Conservation (phyloP, 2,888 invertebrate species). For the Lithophane ornitopus region DNA sequence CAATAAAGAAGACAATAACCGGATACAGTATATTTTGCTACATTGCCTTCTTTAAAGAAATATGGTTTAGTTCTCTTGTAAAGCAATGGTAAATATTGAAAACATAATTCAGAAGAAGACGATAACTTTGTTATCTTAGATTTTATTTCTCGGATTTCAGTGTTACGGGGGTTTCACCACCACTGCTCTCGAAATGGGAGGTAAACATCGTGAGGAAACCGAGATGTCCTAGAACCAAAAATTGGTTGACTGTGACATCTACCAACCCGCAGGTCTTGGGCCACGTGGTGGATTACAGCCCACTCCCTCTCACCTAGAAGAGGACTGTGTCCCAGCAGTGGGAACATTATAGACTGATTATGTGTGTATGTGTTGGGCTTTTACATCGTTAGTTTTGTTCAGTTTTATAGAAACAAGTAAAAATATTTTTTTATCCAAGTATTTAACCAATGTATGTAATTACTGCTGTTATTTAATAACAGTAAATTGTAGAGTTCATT, state of each 20-base stretch:
- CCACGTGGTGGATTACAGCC: no score
- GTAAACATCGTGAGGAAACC: no score
- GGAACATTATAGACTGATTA: no score
- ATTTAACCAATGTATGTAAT: no score
- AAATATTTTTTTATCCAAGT: not conserved
- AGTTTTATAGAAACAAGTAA: not conserved
- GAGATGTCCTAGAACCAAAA: no score
- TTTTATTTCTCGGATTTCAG: slow-evolving; percentile 14
- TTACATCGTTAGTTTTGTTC: slow-evolving; percentile 4
- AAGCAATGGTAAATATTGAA: slow-evolving; percentile 42
- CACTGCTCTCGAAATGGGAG: no score
- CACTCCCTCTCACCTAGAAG: no score
- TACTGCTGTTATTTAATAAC: not conserved
- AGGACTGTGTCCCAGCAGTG: no score
- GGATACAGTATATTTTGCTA: slow-evolving; percentile 16
- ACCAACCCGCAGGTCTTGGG: no score
- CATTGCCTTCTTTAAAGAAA: slow-evolving; percentile 23
- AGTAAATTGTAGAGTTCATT: not conserved
- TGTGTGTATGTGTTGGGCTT: not conserved
- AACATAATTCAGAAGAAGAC: slow-evolving; percentile 25
- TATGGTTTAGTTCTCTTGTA: slow-evolving; percentile 21
- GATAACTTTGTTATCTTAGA: slow-evolving; percentile 15
- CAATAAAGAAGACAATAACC: slow-evolving; percentile 46
- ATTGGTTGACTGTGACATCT: no score
- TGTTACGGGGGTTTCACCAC: not conserved